Conservation (phyloP, 2,888 invertebrate genomes). For the Spatulosminthurus flaviceps region DNA sequence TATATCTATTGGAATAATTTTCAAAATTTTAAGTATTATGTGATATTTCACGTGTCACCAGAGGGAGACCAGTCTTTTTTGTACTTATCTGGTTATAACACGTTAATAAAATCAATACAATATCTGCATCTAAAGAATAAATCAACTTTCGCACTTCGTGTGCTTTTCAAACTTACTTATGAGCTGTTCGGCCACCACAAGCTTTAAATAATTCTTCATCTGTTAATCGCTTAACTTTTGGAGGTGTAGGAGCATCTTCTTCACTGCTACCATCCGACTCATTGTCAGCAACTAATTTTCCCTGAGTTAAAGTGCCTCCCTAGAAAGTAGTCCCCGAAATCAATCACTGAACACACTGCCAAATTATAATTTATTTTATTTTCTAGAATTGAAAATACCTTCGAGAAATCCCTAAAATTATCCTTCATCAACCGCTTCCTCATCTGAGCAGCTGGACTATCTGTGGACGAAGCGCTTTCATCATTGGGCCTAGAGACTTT, state of each 20-base stretch:
- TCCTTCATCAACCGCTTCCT: conserved; percentile 57
- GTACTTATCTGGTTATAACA: too few relatives aligned
- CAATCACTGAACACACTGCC: too few relatives aligned
- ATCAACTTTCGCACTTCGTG: neutral
- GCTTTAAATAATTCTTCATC: conserved; percentile 83
- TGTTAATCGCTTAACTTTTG: conserved; percentile 68
- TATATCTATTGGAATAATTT: too few relatives aligned
- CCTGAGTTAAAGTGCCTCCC: conserved; percentile 42
- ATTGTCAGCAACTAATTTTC: conserved; percentile 29
- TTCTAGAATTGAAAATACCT: conserved; percentile 47
- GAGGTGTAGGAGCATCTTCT: conserved; percentile 51
- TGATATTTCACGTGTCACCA: too few relatives aligned
- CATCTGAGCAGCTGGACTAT: conserved; percentile 54
- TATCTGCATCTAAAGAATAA: neutral
- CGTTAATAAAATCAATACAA: neutral
- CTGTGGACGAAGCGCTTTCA: conserved; percentile 40
- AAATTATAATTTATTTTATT: neutral
- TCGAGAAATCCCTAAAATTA: conserved; percentile 59
- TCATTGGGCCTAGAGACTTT: conserved; percentile 62
- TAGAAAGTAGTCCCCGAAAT: neutral
- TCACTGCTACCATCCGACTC: conserved; percentile 33
- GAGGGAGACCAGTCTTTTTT: too few relatives aligned
- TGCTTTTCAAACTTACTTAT: conserved; percentile 74
- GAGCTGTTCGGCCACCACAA: conserved; percentile 83
- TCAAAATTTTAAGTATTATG: too few relatives aligned